Base-by-base conservation (phyloP, 2,888 invertebrate genomes). In the Eremobia ochroleuca region DNA sequence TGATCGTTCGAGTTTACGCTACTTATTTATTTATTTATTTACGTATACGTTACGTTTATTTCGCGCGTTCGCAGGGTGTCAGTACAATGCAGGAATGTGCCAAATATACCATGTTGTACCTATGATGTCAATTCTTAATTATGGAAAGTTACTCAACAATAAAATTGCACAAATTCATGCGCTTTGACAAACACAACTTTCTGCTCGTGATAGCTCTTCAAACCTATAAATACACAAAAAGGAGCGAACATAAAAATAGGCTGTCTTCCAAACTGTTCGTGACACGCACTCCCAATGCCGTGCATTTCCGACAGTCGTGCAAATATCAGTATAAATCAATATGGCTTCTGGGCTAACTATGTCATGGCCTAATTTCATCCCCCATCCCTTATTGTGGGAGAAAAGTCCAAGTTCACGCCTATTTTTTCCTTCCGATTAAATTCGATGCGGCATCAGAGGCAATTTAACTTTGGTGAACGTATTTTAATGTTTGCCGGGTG, bases 401-500 rank as follows among this genome's bases (percentile, higher is more conserved):
- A 80, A 66, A 77, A 70, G 55, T 69, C 73, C 73, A 81, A 82
- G 71, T 76, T 78, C 37, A 40, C 76, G 82, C 68, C 67, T 73
- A 83, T 85, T 85, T 85, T 85, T 87, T 89, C 83, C 79, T 78
- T 67, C 25, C 81, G 82, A 87, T 89, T 85, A 85, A 87, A 84
- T 87, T 74, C 76, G 59, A 70, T 76, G 76, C 77, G 86, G 69
- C 64, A 75, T 70, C 77, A 25, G 58, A 85, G 83, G 71, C 86
- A 88, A 88, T 88, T 89, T 89, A 88, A 88, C 88, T 89, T 87
- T 73, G 68, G 78, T 78, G 76, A 87, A 85, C 79, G 76, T 85
- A 85, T 87, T 89, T 83, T 85, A 89, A 85, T 83, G 72, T 83
- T 85, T 80, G 34, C n/a, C 52, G 62, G 58, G 68, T 72, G 76